phyloP scores from a whole-genome alignment of 2,113 vertebrate genomes.

The Todiramphus chloris region DNA sequence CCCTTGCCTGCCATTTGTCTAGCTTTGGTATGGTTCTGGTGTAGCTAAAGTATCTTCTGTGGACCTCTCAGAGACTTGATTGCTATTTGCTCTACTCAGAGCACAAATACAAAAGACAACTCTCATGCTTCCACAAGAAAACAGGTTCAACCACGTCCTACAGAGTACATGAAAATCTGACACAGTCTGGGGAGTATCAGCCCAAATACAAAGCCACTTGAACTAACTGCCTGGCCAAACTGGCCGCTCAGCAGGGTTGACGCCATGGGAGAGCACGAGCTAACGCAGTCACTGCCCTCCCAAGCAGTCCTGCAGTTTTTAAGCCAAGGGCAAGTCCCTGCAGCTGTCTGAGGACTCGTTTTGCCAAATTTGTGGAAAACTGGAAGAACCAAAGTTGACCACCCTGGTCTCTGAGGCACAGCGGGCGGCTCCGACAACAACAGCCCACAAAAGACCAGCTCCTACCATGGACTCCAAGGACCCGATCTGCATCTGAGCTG shows the following conservation, averaged over 20 bases:
- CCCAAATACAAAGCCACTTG: not conserved
- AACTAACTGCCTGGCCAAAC: not conserved
- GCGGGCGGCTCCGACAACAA: not conserved
- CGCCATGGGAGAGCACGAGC: not conserved
- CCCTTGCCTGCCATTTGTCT: not conserved
- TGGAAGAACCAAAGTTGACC: not conserved
- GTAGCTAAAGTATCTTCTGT: not conserved
- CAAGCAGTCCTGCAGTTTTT: not conserved
- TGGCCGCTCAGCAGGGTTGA: not conserved
- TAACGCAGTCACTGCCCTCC: not conserved
- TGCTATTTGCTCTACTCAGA: not conserved
- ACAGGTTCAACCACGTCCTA: not conserved
- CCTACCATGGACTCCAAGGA: not conserved
- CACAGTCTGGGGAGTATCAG: not conserved
- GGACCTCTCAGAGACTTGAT: not conserved
- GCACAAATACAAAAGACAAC: not conserved
- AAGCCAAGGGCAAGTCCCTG: not conserved
- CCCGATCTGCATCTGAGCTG: not conserved
- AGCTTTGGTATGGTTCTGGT: not conserved
- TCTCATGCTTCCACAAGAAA: not conserved
- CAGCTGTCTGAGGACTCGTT: not conserved
- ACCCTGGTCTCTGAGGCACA: not conserved
- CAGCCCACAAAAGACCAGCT: not conserved
- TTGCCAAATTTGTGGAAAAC: not conserved
- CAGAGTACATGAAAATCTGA: not conserved